These are phyloP conservation scores for Pissodes strobi DNA, from an alignment of 1,140 invertebrate species.

Conservation along the genomic window DNA sequence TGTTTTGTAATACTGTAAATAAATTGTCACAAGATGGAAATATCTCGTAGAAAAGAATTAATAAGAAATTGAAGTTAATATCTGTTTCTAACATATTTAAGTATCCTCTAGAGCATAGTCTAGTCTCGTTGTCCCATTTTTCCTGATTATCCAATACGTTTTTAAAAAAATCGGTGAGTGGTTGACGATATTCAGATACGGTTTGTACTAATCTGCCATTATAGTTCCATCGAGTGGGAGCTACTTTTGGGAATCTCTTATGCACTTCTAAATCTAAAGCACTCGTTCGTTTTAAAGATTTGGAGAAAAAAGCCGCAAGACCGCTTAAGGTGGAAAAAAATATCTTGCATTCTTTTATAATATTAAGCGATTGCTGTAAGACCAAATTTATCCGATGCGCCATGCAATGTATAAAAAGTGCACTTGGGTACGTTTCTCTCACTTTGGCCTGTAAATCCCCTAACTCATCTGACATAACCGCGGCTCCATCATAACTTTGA, in stretches of 20 bases:
- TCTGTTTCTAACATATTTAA: too few relatives aligned
- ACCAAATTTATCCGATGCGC: constrained; percentile 52
- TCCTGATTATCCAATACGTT: too few relatives aligned
- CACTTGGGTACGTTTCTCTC: not conserved
- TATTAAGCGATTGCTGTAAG: constrained; percentile 21
- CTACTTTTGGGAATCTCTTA: constrained; percentile 13
- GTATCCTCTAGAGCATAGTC: constrained; percentile 1
- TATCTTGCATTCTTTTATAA: constrained; percentile 18
- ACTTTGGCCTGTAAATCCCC: constrained; percentile 10
- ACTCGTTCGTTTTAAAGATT: constrained; percentile 11
- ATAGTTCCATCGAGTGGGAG: constrained; percentile 21
- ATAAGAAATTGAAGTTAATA: constrained; percentile 16
- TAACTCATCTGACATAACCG: constrained; percentile 25
- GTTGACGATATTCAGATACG: too few relatives aligned
- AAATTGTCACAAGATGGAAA: constrained; percentile 6
- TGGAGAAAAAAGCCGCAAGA: constrained; percentile 23
- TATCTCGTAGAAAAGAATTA: constrained; percentile 4
- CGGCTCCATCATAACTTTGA: constrained; percentile 30
- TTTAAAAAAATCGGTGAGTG: too few relatives aligned
- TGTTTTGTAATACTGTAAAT: constrained; percentile 13
- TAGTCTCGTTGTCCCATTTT: too few relatives aligned
- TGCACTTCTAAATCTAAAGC: constrained; percentile 4
- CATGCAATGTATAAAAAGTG: constrained; percentile 50
- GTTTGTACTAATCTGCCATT: not conserved
- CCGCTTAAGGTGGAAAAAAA: constrained; percentile 19